Evolutionary conservation across 2,888 invertebrate genomes (phyloP).

Genomic region (Gastrophysa polygoni): DNA sequence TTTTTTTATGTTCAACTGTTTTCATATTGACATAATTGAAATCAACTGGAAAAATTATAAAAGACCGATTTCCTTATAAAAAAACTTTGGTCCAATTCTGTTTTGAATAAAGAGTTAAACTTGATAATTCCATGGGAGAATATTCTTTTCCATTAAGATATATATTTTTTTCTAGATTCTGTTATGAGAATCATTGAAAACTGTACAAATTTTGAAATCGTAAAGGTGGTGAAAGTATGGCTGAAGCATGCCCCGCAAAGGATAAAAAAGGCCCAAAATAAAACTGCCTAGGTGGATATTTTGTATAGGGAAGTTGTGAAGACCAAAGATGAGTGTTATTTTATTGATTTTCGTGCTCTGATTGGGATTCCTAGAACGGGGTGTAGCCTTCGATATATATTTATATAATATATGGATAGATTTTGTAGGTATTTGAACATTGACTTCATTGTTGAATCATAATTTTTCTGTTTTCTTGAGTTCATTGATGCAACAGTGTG

Average conservation of each 20-base stretch:
- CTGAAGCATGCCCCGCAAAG: conserved; percentile 13
- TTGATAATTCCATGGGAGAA: neutral
- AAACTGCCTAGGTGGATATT: neutral
- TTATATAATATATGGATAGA: neutral
- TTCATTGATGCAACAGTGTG: neutral
- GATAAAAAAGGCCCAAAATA: conserved; percentile 3
- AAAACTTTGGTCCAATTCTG: too few relatives aligned
- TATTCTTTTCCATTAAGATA: neutral
- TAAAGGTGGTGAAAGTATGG: conserved; percentile 13
- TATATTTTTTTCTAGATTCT: conserved; percentile 3
- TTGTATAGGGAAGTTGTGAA: too few relatives aligned
- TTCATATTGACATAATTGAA: too few relatives aligned
- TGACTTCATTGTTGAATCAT: neutral
- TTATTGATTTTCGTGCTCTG: neutral
- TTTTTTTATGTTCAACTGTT: too few relatives aligned
- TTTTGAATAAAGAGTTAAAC: too few relatives aligned
- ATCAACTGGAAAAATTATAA: too few relatives aligned
- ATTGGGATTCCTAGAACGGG: too few relatives aligned
- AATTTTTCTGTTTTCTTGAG: neutral
- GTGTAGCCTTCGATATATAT: neutral
- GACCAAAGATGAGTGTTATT: neutral
- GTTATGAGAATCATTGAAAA: conserved; percentile 1
- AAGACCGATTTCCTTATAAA: too few relatives aligned
- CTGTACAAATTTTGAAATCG: conserved; percentile 14
- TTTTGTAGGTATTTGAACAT: neutral